Evolutionary conservation across 2,888 invertebrate genomes (phyloP), one percentile per base, ranked within the genome.

Genomic region (Synergus japonicus): DNA sequence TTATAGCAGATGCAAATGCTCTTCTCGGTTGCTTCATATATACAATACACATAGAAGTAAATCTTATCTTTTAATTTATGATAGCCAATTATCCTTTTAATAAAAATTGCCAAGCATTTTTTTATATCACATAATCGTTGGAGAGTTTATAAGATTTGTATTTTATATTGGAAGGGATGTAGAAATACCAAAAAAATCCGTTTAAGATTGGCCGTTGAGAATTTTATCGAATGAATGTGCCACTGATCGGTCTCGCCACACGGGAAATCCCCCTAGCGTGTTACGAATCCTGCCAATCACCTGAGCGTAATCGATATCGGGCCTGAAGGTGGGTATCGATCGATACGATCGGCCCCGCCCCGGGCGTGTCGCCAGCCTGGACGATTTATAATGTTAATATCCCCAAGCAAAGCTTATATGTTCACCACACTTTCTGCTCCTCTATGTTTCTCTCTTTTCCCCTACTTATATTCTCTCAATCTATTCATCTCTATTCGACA

Each of bases 301-400:
- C 86, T 85, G 85, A 86, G 85, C 88, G 90, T 90, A 91, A 91
- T 91, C 90, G 91, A 90, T 91, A 91, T 90, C 88, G 88, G 85
- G 85, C 80, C 84, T 83, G 82, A 86, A 88, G 88, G 90, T 88
- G 89, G 89, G 88, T 85, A 89, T 89, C 88, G 87, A 86, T 86
- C 86, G 90, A 91, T 91, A 90, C 88, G 87, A 90, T 91, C 91
- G 88, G 86, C 90, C 88, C 90, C 91, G 90, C 91, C 91, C 90
- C 90, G 89, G 90, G 91, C 90, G 90, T 91, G 91, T 91, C 89
- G 90, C 89, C 89, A 87, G 86, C 89, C 89, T 88, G 89, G 85
- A 89, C 89, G 89, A 91, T 91, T 91, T 91, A 90, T 91, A 90
- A 90, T 90, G 90, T 91, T 91, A 91, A 90, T 91, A 90, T 90